phyloP scores from a whole-genome alignment of 2,113 vertebrate species.

The Chloebia gouldiae region DNA sequence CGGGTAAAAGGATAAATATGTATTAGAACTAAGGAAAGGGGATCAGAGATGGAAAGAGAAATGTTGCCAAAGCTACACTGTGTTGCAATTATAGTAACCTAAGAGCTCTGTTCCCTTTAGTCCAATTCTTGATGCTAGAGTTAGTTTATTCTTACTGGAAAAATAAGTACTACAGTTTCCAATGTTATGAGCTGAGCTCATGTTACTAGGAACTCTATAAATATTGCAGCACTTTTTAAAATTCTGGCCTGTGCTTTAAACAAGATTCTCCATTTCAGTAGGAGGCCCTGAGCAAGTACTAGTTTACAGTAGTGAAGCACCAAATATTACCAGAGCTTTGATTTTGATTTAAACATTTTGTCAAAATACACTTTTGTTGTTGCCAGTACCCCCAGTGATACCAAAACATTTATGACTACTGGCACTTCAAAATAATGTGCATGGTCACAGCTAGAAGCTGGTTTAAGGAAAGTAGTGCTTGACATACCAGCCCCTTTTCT shows the following conservation, averaged over 20 bases:
- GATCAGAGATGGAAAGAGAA: background rate
- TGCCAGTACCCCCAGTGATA: background rate
- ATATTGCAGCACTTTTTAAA: background rate
- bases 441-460: background rate
- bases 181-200: background rate
- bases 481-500: background rate
- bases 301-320: background rate
- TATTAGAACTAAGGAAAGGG: background rate
- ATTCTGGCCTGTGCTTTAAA: background rate
- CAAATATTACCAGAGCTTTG: background rate
- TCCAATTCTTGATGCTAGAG: background rate
- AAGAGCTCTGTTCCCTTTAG: background rate
- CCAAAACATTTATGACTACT: background rate
- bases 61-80: background rate
- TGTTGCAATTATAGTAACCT: background rate
- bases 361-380: background rate
- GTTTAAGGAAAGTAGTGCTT: background rate
- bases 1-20: background rate
- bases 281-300: background rate
- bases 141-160: background rate
- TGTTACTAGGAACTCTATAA: background rate
- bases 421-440: background rate
- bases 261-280: background rate
- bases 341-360: background rate
- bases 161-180: background rate